A percentile compares a stretch with the other conserved stretches of the same genome.
Conservation (phyloP, 2,888 invertebrate species). For the Gastracanthus pulcherrimus region DNA sequence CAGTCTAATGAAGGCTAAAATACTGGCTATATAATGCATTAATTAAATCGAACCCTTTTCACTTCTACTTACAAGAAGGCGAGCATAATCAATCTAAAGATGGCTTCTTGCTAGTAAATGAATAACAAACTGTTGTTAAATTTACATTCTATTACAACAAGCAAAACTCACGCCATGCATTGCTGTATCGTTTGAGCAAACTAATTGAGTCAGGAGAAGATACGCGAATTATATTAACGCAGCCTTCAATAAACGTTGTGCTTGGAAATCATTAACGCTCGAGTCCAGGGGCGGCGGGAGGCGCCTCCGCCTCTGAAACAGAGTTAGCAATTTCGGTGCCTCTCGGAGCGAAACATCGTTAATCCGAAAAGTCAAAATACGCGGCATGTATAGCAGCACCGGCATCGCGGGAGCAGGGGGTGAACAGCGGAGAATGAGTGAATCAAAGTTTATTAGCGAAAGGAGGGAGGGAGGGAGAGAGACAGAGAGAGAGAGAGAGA, state of each 20-base stretch:
- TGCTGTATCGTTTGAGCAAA: neutral
- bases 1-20: no score
- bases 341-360: conserved; percentile 19
- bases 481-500: no score
- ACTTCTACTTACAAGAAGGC: no score
- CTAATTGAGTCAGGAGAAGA: neutral
- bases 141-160: no score
- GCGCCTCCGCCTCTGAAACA: neutral
- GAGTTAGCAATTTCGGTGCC: conserved; percentile 16
- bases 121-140: no score
- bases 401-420: neutral
- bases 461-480: conserved; percentile 45
- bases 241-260: neutral
- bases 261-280: conserved; percentile 20
- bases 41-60: no score
- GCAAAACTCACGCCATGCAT: no score
- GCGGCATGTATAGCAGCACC: neutral
- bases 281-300: neutral
- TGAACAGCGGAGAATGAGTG: conserved; percentile 35
- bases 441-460: conserved; percentile 52
- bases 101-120: no score
- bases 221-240: neutral
- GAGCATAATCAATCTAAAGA: no score
- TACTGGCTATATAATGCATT: no score
- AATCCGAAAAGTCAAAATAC: conserved; percentile 53